These are phyloP conservation scores for Gambusia yucatana DNA, from an alignment of 2,797 vertebrate species.

Conservation along the genomic window DNA sequence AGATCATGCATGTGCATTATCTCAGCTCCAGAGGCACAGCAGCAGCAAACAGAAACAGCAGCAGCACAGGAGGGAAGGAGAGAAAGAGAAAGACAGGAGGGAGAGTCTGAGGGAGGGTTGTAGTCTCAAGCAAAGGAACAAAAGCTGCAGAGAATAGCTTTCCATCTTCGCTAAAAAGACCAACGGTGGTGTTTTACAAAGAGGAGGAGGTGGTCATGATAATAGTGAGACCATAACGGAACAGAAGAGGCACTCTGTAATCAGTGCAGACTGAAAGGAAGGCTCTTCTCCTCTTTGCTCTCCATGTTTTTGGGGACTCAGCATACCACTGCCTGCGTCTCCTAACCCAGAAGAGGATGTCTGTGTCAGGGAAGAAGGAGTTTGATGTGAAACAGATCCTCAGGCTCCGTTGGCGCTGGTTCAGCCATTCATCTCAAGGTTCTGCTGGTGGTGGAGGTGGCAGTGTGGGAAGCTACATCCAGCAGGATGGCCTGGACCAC, in stretches of 20 bases:
- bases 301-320: slow-evolving; percentile 75
- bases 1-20: slow-evolving; percentile 84
- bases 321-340: slow-evolving; percentile 70
- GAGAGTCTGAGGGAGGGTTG: slow-evolving; percentile 79
- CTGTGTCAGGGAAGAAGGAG: slow-evolving; percentile 95
- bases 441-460: slow-evolving; percentile 79
- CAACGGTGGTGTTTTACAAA: slow-evolving; percentile 69
- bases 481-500: slow-evolving; percentile 95
- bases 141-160: slow-evolving; percentile 86
- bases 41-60: slow-evolving; percentile 73
- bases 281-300: slow-evolving; percentile 69
- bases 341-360: slow-evolving; percentile 86
- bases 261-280: slow-evolving; percentile 68
- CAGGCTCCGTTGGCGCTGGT: slow-evolving; percentile 97
- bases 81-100: slow-evolving; percentile 66
- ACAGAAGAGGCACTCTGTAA: slow-evolving; percentile 66
- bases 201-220: slow-evolving; percentile 68
- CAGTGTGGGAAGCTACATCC: slow-evolving; percentile 82
- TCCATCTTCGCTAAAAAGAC: slow-evolving; percentile 76
- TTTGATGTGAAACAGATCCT: slow-evolving; percentile 99
- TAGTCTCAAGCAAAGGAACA: slow-evolving; percentile 77
- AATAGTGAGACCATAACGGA: slow-evolving; percentile 71
- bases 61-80: slow-evolving; percentile 67
- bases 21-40: slow-evolving; percentile 77
- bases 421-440: slow-evolving; percentile 93